These are phyloP conservation scores for Cartodere bifasciata DNA, from an alignment of 2,888 invertebrate genomes.

Conservation along the genomic window DNA sequence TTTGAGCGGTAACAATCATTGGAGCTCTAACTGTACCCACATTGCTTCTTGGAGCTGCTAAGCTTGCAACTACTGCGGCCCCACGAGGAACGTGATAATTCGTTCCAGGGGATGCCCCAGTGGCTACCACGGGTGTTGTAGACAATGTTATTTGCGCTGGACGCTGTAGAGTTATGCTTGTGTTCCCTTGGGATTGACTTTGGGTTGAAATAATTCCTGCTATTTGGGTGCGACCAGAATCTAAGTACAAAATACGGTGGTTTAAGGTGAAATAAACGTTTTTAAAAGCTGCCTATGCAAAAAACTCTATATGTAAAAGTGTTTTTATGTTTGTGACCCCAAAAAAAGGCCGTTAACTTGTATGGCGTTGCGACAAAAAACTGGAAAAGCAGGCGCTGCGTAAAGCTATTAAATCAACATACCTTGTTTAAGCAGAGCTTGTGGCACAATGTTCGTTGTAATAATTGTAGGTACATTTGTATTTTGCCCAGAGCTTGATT, in stretches of 20 bases:
- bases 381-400: too few species aligned
- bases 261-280: too few species aligned
- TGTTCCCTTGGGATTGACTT: slow-evolving; percentile 20
- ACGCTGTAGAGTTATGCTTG: slow-evolving; percentile 27
- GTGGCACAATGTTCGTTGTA: slow-evolving; percentile 36
- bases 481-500: slow-evolving; percentile 24
- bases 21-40: slow-evolving; percentile 39
- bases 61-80: slow-evolving; percentile 61
- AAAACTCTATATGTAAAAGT: too few species aligned
- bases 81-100: slow-evolving; percentile 41
- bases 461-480: slow-evolving; percentile 31
- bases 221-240: slow-evolving; percentile 19
- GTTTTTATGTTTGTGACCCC: too few species aligned
- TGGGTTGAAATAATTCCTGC: slow-evolving; percentile 18
- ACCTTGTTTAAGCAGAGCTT: slow-evolving; percentile 42
- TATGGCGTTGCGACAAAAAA: too few species aligned
- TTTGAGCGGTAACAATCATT: slow-evolving; percentile 30
- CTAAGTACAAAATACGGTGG: slow-evolving; percentile 15
- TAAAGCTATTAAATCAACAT: too few species aligned
- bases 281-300: too few species aligned
- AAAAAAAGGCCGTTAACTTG: too few species aligned
- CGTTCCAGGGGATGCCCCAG: slow-evolving; percentile 24
- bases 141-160: slow-evolving; percentile 33
- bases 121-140: slow-evolving; percentile 27
- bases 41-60: slow-evolving; percentile 54